Base-by-base conservation (phyloP, 2,888 invertebrate species). In the Scelioninae gen. 2 region DNA sequence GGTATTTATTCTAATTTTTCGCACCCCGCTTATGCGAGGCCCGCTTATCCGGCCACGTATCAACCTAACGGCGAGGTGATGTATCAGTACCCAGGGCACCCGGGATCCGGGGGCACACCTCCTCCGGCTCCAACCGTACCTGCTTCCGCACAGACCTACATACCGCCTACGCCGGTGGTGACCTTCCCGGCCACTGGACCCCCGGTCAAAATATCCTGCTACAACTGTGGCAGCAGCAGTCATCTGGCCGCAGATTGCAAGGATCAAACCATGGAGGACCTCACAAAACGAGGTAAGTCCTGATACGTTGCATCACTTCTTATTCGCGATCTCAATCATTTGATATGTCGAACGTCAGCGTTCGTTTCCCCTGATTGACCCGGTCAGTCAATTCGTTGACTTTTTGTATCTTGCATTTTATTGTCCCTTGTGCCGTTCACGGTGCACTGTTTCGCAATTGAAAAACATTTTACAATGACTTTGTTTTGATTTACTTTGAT, bases 261-360 rank as follows among this genome's bases (percentile, higher is more conserved):
- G 83, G 95, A 95, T 85, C 93, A 93, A 76, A 95, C 95, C 64
- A 95, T 97, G 91, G 96, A 97, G 86, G 95, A 96, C 87, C 93
- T 96, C 87, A 94, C 95, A 37, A 86, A 85, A 71, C 79, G 84
- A 84, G 86, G 86, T 86, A 80, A n/a, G 77, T 73, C 25, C 28
- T 75, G 31, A 71, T 15, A n/a, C 7, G 16, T 41, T 35, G n/a
- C 19, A 35, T 25, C n/a, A n/a, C n/a, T 15, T 18, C 25, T 35
- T 70, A 67, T 70, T 73, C 65, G 31, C 45, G 57, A 63, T 61
- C 39, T 70, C 69, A 64, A 60, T 48, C 19, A 10, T 2, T 22
- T 46, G 65, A 46, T 46, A 45, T 57, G 53, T 61, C 73, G 37
- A 35, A 18, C 53, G 10, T 53, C 22, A n/a, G n/a, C n/a, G n/a